Conservation (phyloP, 2,113 vertebrate species). For the Beaufortia kweichowensis region DNA sequence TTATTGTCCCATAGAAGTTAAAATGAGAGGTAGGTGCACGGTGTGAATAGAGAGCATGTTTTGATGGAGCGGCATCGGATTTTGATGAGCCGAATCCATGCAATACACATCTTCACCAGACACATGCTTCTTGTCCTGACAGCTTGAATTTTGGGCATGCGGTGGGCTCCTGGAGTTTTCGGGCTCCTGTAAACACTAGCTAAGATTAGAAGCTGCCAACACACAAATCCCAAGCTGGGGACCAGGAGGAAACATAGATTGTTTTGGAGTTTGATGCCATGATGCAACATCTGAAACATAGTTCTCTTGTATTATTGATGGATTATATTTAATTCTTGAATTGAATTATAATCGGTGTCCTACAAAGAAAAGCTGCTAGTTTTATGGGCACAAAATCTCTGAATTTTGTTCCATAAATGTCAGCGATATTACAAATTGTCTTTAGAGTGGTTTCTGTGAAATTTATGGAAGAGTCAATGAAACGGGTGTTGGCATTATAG, state of each 20-base stretch:
- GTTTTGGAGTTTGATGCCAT: neutral
- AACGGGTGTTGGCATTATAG: neutral
- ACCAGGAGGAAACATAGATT: slow-evolving; percentile 8
- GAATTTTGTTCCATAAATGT: neutral
- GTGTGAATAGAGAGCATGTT: neutral
- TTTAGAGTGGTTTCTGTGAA: neutral
- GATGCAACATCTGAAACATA: slow-evolving; percentile 7
- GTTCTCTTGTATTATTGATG: neutral
- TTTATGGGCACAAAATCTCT: neutral
- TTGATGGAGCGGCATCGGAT: neutral
- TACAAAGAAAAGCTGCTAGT: neutral
- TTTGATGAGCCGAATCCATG: neutral
- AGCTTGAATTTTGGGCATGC: slow-evolving; percentile 22
- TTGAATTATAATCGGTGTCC: neutral
- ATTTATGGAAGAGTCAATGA: neutral
- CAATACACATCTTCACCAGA: neutral
- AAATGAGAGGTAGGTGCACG: neutral
- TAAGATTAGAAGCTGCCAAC: slow-evolving; percentile 17
- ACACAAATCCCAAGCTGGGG: neutral
- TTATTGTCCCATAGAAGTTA: neutral
- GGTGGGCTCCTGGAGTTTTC: slow-evolving; percentile 18
- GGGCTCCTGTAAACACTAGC: slow-evolving; percentile 28
- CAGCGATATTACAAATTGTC: neutral
- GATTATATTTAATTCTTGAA: no score
- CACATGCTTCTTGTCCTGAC: slow-evolving; percentile 30